Evolutionary conservation across 2,888 invertebrate genomes (phyloP).

Genomic region (Silvanus unidentatus): DNA sequence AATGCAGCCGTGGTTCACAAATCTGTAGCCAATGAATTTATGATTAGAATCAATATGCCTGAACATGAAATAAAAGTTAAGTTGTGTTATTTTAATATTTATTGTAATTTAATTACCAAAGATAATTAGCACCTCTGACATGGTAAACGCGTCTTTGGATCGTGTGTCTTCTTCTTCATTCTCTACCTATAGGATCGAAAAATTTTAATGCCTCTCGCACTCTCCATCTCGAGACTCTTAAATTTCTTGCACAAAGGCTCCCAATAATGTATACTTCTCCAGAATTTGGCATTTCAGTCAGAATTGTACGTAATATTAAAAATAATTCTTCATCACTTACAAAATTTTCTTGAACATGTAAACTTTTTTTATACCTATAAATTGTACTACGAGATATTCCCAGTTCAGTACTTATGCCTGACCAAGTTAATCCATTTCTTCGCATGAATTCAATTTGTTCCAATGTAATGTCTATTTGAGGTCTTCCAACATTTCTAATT

Average conservation of each 20-base stretch:
- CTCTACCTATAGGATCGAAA: conserved; percentile 11
- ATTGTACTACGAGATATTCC: conserved; percentile 10
- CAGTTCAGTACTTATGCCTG: conserved; percentile 8
- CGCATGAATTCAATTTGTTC: conserved; percentile 7
- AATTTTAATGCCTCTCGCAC: conserved; percentile 7
- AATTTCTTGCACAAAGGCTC: conserved; percentile 8
- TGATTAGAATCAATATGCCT: conserved; percentile 20
- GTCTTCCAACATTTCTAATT: conserved; percentile 5
- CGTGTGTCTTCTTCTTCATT: conserved; percentile 3
- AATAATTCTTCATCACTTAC: conserved; percentile 8
- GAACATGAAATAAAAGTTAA: too few relatives aligned
- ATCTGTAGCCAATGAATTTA: conserved; percentile 12
- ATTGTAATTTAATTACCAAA: conserved; percentile 9
- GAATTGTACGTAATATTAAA: conserved; percentile 4
- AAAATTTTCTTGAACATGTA: background rate
- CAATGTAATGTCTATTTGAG: conserved; percentile 5
- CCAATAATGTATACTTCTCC: conserved; percentile 14
- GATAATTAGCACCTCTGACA: conserved; percentile 13
- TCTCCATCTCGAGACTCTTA: conserved; percentile 9
- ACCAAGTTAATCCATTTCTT: conserved; percentile 8
- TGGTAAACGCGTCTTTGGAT: conserved; percentile 10
- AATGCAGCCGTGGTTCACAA: conserved; percentile 16
- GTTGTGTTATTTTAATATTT: too few relatives aligned
- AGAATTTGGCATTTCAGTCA: conserved; percentile 10
- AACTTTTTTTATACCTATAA: conserved; percentile 5